A percentile compares a stretch with the other conserved stretches of the same genome.
Evolutionary conservation across 2,888 invertebrate genomes (phyloP).

Genomic region (Onthophagus sagittarius): DNA sequence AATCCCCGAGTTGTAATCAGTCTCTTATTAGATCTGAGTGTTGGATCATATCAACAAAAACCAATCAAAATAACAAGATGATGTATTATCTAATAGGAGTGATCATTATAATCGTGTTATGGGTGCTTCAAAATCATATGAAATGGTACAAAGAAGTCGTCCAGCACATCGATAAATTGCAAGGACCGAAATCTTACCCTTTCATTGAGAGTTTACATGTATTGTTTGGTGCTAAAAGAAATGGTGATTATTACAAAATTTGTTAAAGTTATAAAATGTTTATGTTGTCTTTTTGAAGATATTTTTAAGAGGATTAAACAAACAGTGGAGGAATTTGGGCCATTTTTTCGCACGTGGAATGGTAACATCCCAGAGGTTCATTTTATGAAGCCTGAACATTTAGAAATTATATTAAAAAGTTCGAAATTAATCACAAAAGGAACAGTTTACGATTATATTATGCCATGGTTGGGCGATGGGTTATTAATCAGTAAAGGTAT

Average conservation of each 20-base stretch:
- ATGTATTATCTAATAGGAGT: not conserved
- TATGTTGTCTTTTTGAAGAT: slow-evolving; percentile 2
- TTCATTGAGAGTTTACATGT: slow-evolving; percentile 27
- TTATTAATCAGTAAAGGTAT: slow-evolving; percentile 34
- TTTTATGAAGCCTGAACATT: slow-evolving; percentile 32
- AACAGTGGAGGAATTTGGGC: slow-evolving; percentile 15
- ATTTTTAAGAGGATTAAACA: not conserved
- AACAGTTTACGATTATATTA: slow-evolving; percentile 29
- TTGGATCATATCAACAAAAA: no score
- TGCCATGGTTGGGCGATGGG: slow-evolving; percentile 35
- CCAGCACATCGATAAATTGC: slow-evolving; percentile 16
- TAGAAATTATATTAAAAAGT: slow-evolving; percentile 28
- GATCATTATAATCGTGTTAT: not conserved
- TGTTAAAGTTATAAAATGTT: no score
- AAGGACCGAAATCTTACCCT: slow-evolving; percentile 25
- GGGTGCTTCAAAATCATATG: slow-evolving; percentile 9
- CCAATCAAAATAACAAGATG: not conserved
- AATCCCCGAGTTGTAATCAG: no score
- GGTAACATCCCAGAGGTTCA: slow-evolving; percentile 31
- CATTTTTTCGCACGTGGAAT: slow-evolving; percentile 33
- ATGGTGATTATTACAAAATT: slow-evolving; percentile 25
- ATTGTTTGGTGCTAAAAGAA: slow-evolving; percentile 21
- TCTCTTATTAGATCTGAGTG: no score
- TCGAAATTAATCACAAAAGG: slow-evolving; percentile 26
- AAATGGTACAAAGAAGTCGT: slow-evolving; percentile 18